Evolutionary conservation across 2,113 vertebrate genomes (phyloP).

Genomic region (Poeciliopsis prolifica): DNA sequence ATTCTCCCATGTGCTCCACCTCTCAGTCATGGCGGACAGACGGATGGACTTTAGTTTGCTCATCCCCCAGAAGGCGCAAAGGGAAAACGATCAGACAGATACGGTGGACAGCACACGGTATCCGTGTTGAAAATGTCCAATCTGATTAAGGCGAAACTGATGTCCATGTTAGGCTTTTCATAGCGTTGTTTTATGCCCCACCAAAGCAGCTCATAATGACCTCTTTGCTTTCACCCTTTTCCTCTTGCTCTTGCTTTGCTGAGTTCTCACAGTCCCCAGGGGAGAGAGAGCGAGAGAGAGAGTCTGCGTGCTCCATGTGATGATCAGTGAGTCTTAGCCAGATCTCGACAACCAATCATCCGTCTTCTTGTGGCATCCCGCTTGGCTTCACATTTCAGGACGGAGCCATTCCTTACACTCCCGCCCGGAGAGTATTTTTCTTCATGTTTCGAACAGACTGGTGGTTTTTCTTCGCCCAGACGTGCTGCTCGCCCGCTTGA

Average conservation of each 20-base stretch:
- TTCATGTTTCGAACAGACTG: slow-evolving; percentile 63
- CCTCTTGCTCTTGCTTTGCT: slow-evolving; percentile 40
- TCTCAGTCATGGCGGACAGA: no score
- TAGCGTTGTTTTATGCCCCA: not conserved
- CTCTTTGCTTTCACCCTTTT: slow-evolving; percentile 37
- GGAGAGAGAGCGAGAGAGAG: slow-evolving; percentile 23
- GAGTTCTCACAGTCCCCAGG: slow-evolving; percentile 46
- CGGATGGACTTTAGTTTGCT: not conserved
- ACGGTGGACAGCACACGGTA: not conserved
- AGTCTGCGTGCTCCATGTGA: slow-evolving; percentile 64
- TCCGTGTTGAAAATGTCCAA: not conserved
- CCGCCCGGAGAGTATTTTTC: slow-evolving; percentile 61
- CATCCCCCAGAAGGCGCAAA: no score
- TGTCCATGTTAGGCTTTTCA: not conserved
- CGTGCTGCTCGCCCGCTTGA: slow-evolving; percentile 49
- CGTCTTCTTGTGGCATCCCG: slow-evolving; percentile 58
- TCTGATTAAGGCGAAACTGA: not conserved
- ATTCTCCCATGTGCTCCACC: no score
- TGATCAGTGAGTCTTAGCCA: slow-evolving; percentile 68
- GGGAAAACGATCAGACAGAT: no score
- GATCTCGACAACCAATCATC: slow-evolving; percentile 72
- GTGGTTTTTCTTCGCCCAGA: slow-evolving; percentile 59
- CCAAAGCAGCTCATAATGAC: slow-evolving; percentile 57
- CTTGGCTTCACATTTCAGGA: slow-evolving; percentile 66
- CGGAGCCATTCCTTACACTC: slow-evolving; percentile 63